These are phyloP conservation scores for Sminthurides aquaticus DNA, from an alignment of 2,888 invertebrate species.

Conservation along the genomic window DNA sequence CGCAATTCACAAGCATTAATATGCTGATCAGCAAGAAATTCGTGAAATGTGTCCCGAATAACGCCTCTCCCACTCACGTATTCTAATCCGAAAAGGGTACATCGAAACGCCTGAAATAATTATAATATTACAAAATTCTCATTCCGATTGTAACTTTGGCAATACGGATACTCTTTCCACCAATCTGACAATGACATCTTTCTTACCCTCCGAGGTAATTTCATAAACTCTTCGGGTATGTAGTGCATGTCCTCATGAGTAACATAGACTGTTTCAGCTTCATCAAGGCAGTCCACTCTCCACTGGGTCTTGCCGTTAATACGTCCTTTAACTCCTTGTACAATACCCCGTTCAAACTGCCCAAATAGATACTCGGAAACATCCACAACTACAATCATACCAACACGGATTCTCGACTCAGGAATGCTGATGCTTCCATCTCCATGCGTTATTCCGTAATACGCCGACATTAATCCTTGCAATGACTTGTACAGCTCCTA, in stretches of 20 bases:
- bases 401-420: neutral
- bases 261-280: neutral
- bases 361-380: neutral
- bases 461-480: neutral
- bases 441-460: neutral
- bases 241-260: neutral
- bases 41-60: neutral
- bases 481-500: neutral
- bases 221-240: neutral
- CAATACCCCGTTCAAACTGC: too few species aligned
- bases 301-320: neutral
- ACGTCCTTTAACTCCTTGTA: neutral
- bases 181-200: too few species aligned
- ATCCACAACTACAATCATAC: neutral
- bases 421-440: neutral
- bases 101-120: too few species aligned
- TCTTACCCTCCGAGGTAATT: neutral
- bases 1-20: neutral
- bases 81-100: neutral
- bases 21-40: neutral
- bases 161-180: too few species aligned
- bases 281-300: neutral
- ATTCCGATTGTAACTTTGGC: too few species aligned
- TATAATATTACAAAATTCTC: too few species aligned
- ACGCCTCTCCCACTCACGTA: neutral